These are phyloP conservation scores for Saguinus oedipus DNA, from an alignment of 2,797 vertebrate species.

Conservation along the genomic window DNA sequence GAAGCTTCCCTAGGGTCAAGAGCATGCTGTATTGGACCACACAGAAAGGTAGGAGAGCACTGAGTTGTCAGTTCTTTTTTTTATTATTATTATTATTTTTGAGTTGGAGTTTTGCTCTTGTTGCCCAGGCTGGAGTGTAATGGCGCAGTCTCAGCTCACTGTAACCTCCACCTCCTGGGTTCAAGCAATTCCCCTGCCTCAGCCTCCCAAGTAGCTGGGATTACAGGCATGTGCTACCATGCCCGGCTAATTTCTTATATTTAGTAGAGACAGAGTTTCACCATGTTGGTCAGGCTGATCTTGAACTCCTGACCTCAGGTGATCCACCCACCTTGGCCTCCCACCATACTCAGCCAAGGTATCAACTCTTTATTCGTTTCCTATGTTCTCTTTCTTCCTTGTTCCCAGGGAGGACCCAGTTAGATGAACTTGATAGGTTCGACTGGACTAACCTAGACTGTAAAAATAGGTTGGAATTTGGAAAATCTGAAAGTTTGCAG, in stretches of 20 bases:
- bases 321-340: background rate
- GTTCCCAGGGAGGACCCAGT: background rate
- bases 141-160: background rate
- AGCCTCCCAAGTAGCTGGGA: background rate
- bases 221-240: background rate
- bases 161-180: background rate
- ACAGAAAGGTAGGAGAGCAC: background rate
- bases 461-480: conserved; percentile 9
- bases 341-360: accelerated
- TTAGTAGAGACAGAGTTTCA: background rate
- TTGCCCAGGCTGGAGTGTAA: background rate
- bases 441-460: background rate
- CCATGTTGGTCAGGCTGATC: background rate
- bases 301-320: background rate
- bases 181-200: background rate
- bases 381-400: background rate
- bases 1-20: background rate
- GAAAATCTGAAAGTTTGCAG: conserved; percentile 31
- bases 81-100: background rate
- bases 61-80: background rate
- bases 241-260: background rate
- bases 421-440: background rate
- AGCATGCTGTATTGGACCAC: background rate
- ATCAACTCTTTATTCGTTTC: background rate
- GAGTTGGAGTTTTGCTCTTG: background rate